Evolutionary conservation across 2,797 vertebrate genomes (phyloP), one percentile per base, ranked within the genome.

Genomic region (Hydrophis major): DNA sequence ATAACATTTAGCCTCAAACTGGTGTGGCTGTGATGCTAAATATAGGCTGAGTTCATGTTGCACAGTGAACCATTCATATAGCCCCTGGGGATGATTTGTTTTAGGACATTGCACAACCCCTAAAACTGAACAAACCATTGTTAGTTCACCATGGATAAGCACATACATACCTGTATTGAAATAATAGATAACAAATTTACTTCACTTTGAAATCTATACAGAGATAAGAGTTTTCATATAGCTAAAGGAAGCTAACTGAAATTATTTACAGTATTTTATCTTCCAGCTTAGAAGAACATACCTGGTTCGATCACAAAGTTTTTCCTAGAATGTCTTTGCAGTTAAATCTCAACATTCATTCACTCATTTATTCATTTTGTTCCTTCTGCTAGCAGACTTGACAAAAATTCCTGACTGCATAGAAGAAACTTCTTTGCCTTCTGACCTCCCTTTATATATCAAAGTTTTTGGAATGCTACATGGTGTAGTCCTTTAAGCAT

Each of bases 1-100:
- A 55, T 94, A 78, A 95, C 61, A 86, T 92, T 28, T 20, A 87
- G 69, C 61, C 90, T 60, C 83, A 61, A 61, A 37, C 12, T 47
- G 27, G 2, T 50, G 47, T 61, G 57, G 42, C 47, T 53, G 78
- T 32, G 88, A 55, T 86, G n/a, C 16, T 86, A 63, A 89, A 53
- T 32, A 42, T 83, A 83, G 37, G 37, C 74, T 8, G 3, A 47
- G 74, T 83, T 83, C 74, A 83, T 25, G 20, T 47, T 83, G 18
- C 37, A 47, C 74, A 4, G 20, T 42, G 74, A 83, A 83, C 37
- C 74, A 22, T 83, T 8, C 3, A 47, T 22, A 8, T 83, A 37
- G 37, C 74, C 69, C 74, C 42, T 78, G 37, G 16, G 32, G 6
- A 37, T 37, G 20, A 4, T 83, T 83, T 83, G 37, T 83, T 78